Evolutionary conservation across 2,888 invertebrate genomes (phyloP), one percentile per base, ranked within the genome.

Genomic region (Bruchidius siliquastri): DNA sequence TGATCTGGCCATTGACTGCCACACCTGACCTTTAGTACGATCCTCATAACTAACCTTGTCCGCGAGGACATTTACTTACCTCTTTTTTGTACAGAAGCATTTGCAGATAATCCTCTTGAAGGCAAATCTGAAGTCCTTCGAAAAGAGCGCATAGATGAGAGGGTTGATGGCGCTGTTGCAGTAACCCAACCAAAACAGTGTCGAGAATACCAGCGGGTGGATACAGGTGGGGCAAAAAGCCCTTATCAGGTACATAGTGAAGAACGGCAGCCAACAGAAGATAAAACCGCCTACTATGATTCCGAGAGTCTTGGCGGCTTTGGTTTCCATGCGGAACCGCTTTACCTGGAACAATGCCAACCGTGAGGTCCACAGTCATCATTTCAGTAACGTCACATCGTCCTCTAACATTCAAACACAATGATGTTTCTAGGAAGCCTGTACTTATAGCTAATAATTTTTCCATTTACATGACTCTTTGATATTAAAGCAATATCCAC

Each of bases 271-370:
- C 98, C 98, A 99, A 87, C 98, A 99, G 83, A 95, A 91, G 73
- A 98, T 96, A 88, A 99, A 99, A 70, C 97, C 95, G 0, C 98
- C 98, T 2, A 99, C 98, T 77, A 99, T 98, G 78, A 99, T 97
- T 76, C 96, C 98, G 72, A 98, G 88, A 0, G 98, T 98, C 87
- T 98, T 98, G 0, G 98, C 97, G 0, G 98, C 98, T 88, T 98
- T 98, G 0, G 97, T 97, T 86, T 98, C 98, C 93, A 96, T 96
- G 3, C 95, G 91, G 85, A 96, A 96, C 71, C 96, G 91, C 85
- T 96, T 96, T 77, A 96, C 96, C 80, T 80, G 73, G 22, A 80
- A 77, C 2, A 69, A 49, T 49, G 18, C 18, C 26, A n/a, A n/a
- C n/a, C n/a, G n/a, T n/a, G n/a, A n/a, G n/a, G n/a, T n/a, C n/a